phyloP scores from a whole-genome alignment of 2,113 vertebrate genomes.

The Phasianus colchicus region DNA sequence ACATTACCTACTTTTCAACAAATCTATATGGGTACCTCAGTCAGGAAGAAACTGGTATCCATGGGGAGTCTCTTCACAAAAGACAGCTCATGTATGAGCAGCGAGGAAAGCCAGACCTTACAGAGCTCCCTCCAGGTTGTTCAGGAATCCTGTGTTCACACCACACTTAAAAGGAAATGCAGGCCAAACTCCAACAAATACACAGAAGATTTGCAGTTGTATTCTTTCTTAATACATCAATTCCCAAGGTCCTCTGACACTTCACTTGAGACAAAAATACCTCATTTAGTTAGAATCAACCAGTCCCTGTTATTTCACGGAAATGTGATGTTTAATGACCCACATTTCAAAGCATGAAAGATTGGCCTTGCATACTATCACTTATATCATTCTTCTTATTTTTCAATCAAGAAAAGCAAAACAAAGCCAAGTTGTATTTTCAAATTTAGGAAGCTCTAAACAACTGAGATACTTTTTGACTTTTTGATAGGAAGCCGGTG shows the following conservation, averaged over 20 bases:
- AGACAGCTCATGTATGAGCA: background rate
- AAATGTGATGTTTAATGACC: background rate
- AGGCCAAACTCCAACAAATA: background rate
- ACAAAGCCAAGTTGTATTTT: background rate
- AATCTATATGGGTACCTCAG: background rate
- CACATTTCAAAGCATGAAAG: background rate
- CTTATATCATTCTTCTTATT: background rate
- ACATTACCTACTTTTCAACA: background rate
- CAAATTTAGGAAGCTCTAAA: background rate
- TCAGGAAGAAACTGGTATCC: background rate
- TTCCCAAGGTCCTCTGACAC: background rate
- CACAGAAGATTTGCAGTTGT: background rate
- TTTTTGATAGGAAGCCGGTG: background rate
- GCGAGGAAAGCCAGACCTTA: background rate
- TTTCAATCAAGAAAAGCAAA: background rate
- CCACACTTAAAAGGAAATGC: background rate
- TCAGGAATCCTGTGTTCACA: background rate
- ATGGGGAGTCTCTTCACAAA: background rate
- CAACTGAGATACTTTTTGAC: background rate
- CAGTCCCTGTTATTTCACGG: background rate
- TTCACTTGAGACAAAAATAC: background rate
- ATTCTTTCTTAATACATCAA: background rate
- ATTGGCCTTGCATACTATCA: background rate
- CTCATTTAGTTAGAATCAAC: background rate
- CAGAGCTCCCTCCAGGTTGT: background rate